phyloP scores from a whole-genome alignment of 2,113 vertebrate genomes.

The Trinectes maculatus region DNA sequence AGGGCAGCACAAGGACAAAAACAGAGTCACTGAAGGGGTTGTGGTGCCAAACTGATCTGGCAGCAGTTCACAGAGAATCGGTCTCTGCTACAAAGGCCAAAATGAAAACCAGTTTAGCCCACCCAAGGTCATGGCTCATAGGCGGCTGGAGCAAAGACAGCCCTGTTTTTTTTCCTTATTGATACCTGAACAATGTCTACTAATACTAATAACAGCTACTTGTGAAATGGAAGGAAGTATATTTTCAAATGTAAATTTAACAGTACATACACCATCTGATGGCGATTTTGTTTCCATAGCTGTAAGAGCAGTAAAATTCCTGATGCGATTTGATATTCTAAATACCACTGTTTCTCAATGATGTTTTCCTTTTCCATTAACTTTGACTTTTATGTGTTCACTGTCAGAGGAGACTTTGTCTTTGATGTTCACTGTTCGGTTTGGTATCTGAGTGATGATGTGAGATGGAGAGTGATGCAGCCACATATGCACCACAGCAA shows the following conservation, averaged over 20 bases:
- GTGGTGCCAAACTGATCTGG: constrained; percentile 71
- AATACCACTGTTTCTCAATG: constrained; percentile 26
- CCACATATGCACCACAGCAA: constrained; percentile 36
- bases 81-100: constrained; percentile 58
- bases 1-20: constrained; percentile 61
- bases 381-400: constrained; percentile 15
- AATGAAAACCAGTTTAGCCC: constrained; percentile 62
- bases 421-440: constrained; percentile 54
- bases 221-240: background rate
- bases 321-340: constrained; percentile 29
- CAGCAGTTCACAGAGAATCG: constrained; percentile 59
- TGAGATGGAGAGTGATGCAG: constrained; percentile 38
- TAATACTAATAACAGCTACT: background rate
- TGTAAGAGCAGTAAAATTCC: constrained; percentile 4
- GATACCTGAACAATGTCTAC: constrained; percentile 13
- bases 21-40: constrained; percentile 48
- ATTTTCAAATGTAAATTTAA: background rate
- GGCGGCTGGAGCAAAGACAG: constrained; percentile 37
- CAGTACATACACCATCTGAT: background rate
- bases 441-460: constrained; percentile 55
- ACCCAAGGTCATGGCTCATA: constrained; percentile 59
- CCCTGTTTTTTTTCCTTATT: background rate
- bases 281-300: background rate
- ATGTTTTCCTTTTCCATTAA: constrained; percentile 26
- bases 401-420: constrained; percentile 37